Evolutionary conservation across 1,140 invertebrate species (phyloP).

Genomic region (Hyphantria cunea): DNA sequence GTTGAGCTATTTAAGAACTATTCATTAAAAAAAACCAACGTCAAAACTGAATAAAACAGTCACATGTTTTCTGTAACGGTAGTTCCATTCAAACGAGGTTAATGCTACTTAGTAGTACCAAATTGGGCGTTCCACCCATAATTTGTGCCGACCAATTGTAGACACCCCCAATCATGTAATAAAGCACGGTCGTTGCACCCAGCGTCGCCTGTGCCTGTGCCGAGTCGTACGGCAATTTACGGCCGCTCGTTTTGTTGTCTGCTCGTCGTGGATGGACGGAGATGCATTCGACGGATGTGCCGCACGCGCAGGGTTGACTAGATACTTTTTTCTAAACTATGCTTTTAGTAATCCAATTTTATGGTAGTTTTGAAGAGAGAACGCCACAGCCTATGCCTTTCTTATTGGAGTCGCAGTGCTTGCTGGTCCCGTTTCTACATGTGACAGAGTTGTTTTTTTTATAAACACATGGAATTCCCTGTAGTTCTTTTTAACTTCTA

Average conservation of each 20-base stretch:
- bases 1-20: background rate
- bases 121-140: conserved; percentile 12
- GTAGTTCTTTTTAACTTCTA: too few species aligned
- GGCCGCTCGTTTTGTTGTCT: conserved; percentile 28
- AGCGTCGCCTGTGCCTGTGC: conserved; percentile 4
- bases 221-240: conserved; percentile 20
- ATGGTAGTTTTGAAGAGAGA: too few species aligned
- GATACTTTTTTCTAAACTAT: background rate
- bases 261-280: conserved; percentile 42
- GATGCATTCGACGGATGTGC: conserved; percentile 35
- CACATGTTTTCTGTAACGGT: background rate
- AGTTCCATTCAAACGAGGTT: background rate
- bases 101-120: background rate
- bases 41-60: conserved; percentile 1
- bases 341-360: too few species aligned
- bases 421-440: too few species aligned
- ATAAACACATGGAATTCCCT: too few species aligned
- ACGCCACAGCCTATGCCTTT: too few species aligned
- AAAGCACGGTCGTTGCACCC: conserved; percentile 35
- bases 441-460: too few species aligned
- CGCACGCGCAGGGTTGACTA: conserved; percentile 12
- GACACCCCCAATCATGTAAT: conserved; percentile 37
- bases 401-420: too few species aligned
- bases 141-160: conserved; percentile 21
- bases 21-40: background rate